Evolutionary conservation across 1,140 invertebrate species (phyloP), one percentile per base, ranked within the genome.

Genomic region (Harlomillsia oculata): DNA sequence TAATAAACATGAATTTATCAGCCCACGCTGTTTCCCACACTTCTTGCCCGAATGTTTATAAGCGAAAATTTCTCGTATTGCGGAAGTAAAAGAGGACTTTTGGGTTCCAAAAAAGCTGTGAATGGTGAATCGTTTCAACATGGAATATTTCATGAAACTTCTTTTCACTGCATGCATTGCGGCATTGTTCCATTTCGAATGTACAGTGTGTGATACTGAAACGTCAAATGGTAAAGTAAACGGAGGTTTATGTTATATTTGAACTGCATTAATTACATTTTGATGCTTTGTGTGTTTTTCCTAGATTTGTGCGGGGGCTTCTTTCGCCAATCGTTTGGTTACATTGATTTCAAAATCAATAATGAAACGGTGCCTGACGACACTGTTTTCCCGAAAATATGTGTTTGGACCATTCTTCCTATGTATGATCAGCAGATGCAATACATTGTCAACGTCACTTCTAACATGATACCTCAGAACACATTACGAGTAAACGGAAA

Each of bases 401-500:
- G 54, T n/a, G 8, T 56, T 5, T 56, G 54, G 54, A 48, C 44
- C 21, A 56, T 56, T 9, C 37, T 56, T 40, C 54, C 54, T 28
- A 25, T 45, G 1, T 28, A 25, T 29, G 28, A 29, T n/a, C 25
- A 45, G 14, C 20, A 45, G 25, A 4, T 1, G 5, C 14, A n/a
- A 0, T 45, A 45, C 23, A 45, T 4, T 4, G 30, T 45, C 25
- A 45, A n/a, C 5, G 43, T 45, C 4, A 14, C 43, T 8, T 8
- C 43, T 16, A 29, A 29, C 14, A 28, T n/a, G n/a, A 13, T n/a
- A 29, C 18, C 23, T 28, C 43, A 16, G 43, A n/a, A 3, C 9
- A 26, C 13, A 1, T 16, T 45, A 5, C 4, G n/a, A n/a, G 26
- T 45, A 14, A 45, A 45, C 11, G 43, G 43, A 3, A 29, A 29